A percentile compares a stretch with the other conserved stretches of the same genome.
phyloP scores from a whole-genome alignment of 2,888 invertebrate genomes.

The Girardia tigrina region DNA sequence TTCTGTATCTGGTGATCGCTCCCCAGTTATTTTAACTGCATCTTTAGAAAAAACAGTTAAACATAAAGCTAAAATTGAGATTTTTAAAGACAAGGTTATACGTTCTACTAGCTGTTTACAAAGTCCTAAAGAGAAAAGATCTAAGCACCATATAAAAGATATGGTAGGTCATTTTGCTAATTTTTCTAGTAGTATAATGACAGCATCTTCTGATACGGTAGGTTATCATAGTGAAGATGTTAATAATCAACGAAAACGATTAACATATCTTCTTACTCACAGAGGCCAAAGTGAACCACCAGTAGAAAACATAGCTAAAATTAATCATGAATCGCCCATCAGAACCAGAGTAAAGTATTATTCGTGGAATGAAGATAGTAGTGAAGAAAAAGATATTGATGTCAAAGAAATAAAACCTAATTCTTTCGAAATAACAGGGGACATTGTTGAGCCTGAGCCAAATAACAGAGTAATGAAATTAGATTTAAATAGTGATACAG shows the following conservation, averaged over 20 bases:
- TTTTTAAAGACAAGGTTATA: not conserved
- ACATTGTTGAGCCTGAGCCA: not conserved
- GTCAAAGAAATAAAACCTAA: not conserved
- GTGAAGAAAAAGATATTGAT: not conserved
- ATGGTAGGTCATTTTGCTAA: not conserved
- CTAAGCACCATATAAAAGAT: not conserved
- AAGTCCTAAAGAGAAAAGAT: not conserved
- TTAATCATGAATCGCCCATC: not conserved
- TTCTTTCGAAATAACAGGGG: not conserved
- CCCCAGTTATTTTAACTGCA: not conserved
- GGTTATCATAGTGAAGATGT: conserved; percentile 2
- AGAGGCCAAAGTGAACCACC: conserved; percentile 13
- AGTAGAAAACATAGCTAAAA: not conserved
- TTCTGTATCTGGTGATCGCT: not conserved
- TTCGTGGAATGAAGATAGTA: not conserved
- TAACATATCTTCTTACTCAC: not conserved
- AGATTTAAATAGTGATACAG: not conserved
- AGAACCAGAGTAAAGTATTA: not conserved
- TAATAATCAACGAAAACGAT: not conserved
- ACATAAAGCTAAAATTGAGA: conserved; percentile 15
- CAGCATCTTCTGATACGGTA: not conserved
- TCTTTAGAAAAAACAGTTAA: not conserved
- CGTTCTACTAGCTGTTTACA: not conserved
- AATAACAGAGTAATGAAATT: not conserved
- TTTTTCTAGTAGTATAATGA: not conserved